Evolutionary conservation across 2,888 invertebrate species (phyloP).

Genomic region (Xanthia togata): DNA sequence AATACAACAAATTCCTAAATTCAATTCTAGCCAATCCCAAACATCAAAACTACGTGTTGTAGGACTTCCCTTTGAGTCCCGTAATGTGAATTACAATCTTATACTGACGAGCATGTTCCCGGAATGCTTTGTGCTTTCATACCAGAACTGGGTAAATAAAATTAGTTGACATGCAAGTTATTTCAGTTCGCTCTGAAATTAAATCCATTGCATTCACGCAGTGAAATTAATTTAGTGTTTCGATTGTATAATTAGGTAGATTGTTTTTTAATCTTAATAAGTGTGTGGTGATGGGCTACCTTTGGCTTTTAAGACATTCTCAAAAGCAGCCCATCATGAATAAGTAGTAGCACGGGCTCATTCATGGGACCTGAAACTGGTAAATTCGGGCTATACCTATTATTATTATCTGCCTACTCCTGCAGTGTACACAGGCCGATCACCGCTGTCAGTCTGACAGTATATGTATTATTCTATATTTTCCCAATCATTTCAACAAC

Average conservation of each 20-base stretch:
- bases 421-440: neutral
- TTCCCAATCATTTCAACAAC: neutral
- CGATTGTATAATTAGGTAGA: neutral
- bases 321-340: neutral
- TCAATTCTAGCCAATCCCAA: neutral
- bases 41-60: neutral
- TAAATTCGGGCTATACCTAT: no score
- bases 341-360: neutral
- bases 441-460: no score
- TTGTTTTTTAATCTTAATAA: neutral
- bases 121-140: neutral
- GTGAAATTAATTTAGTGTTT: neutral
- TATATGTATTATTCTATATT: neutral
- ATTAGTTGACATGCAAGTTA: conserved; percentile 13
- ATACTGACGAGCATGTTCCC: neutral
- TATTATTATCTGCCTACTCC: neutral
- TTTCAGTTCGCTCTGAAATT: neutral
- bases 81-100: neutral
- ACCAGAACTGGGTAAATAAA: conserved; percentile 11
- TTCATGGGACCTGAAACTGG: neutral
- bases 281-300: neutral
- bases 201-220: conserved; percentile 7
- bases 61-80: neutral
- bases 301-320: neutral
- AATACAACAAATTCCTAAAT: neutral